phyloP scores from a whole-genome alignment of 2,888 invertebrate species.

The Habroteleia sp. region DNA sequence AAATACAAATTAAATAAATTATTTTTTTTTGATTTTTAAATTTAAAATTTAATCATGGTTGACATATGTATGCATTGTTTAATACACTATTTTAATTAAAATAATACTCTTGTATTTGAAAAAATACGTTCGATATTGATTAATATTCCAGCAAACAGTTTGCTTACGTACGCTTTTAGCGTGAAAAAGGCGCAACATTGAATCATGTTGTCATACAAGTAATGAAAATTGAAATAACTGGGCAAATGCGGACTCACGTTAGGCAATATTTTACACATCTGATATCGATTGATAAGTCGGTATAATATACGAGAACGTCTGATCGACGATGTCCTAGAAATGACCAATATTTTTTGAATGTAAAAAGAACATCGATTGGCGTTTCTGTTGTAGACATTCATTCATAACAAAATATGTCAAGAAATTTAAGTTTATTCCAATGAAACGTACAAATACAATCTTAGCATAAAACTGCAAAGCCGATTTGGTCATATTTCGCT shows the following conservation, averaged over 20 bases:
- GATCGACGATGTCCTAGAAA: slow-evolving; percentile 15
- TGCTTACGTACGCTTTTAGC: slow-evolving; percentile 10
- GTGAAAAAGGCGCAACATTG: slow-evolving; percentile 23
- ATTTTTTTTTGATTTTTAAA: too few species aligned
- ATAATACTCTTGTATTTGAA: background rate
- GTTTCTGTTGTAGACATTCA: background rate
- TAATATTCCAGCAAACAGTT: slow-evolving; percentile 16
- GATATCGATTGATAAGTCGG: slow-evolving; percentile 41
- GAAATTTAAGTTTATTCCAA: slow-evolving; percentile 25
- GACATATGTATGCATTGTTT: too few species aligned
- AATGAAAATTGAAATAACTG: slow-evolving; percentile 43
- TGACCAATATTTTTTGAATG: slow-evolving; percentile 24
- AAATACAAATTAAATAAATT: too few species aligned
- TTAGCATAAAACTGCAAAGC: slow-evolving; percentile 28
- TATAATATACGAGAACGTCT: slow-evolving; percentile 26
- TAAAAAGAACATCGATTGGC: slow-evolving; percentile 21
- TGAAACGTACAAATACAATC: slow-evolving; percentile 7
- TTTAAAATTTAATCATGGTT: too few species aligned
- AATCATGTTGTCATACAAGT: slow-evolving; percentile 40
- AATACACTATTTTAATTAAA: background rate
- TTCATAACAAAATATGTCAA: slow-evolving; percentile 19
- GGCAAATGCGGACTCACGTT: slow-evolving; percentile 22
- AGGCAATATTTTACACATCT: slow-evolving; percentile 25
- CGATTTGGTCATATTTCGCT: slow-evolving; percentile 12
- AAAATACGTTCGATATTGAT: slow-evolving; percentile 8